Percentiles rank a stretch among this genome's conserved stretches.
phyloP scores from a whole-genome alignment of 2,113 vertebrate genomes.

The Monopterus albus region DNA sequence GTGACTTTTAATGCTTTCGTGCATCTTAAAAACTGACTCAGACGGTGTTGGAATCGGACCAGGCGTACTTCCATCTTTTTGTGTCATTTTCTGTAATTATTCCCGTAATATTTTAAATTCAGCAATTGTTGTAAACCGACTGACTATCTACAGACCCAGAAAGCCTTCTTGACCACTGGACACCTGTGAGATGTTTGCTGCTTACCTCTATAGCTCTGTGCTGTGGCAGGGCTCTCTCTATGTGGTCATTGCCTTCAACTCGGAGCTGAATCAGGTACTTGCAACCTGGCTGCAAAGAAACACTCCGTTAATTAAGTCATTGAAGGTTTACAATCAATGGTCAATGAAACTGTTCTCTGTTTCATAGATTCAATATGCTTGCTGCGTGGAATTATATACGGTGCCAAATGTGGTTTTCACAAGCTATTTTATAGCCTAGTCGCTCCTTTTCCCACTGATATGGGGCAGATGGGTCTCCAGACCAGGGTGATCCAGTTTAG shows the following conservation, averaged over 20 bases:
- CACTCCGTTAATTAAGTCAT: not conserved
- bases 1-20: no score
- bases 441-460: not conserved
- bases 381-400: not conserved
- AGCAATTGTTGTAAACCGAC: no score
- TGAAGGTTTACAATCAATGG: not conserved
- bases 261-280: conserved; percentile 93
- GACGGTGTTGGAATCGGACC: no score
- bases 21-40: no score
- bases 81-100: no score
- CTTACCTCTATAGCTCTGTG: conserved; percentile 90
- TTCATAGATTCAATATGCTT: not conserved
- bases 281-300: conserved; percentile 88
- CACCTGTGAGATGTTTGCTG: not conserved
- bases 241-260: conserved; percentile 95
- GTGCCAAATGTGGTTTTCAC: not conserved
- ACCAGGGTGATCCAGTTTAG: not conserved
- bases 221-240: conserved; percentile 93
- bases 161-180: not conserved
- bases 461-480: not conserved
- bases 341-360: accelerated
- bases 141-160: no score
- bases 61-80: no score
- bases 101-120: no score
- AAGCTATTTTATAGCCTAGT: not conserved